These are phyloP conservation scores for Microctenopoma lineatum DNA, from an alignment of 2,797 vertebrate genomes.

Conservation along the genomic window DNA sequence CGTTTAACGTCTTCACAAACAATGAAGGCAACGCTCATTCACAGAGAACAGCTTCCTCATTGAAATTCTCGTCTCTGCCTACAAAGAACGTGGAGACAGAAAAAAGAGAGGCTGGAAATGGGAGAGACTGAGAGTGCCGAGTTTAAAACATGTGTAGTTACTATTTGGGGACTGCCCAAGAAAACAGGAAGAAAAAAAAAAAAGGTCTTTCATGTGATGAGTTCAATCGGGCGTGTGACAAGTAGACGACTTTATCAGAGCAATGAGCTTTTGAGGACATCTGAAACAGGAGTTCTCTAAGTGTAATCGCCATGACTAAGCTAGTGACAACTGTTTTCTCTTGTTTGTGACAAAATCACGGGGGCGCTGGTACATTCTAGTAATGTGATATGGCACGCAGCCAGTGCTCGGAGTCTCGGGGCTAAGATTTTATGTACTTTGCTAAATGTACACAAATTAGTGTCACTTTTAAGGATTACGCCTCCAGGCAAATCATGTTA, in stretches of 20 bases:
- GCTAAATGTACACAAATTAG: slow-evolving; percentile 80
- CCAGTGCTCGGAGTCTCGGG: slow-evolving; percentile 62
- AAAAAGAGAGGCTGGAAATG: slow-evolving; percentile 1
- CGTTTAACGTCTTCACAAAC: slow-evolving; percentile 48
- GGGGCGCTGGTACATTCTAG: slow-evolving; percentile 69
- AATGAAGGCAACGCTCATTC: slow-evolving; percentile 50
- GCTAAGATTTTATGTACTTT: slow-evolving; percentile 76
- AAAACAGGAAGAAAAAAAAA: slow-evolving; percentile 27
- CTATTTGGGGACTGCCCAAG: slow-evolving; percentile 39
- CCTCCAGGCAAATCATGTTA: slow-evolving; percentile 65
- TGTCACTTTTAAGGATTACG: slow-evolving; percentile 76
- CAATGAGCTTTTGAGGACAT: slow-evolving; percentile 62
- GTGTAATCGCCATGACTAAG: slow-evolving; percentile 77
- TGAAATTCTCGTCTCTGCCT: slow-evolving; percentile 46
- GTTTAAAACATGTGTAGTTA: slow-evolving; percentile 54
- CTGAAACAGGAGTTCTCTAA: slow-evolving; percentile 65
- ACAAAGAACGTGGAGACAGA: slow-evolving; percentile 21
- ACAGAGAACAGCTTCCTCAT: slow-evolving; percentile 38
- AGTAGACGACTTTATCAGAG: slow-evolving; percentile 61
- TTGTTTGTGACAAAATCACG: slow-evolving; percentile 73
- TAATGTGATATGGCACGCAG: slow-evolving; percentile 72
- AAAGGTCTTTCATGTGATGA: slow-evolving; percentile 52
- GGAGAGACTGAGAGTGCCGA: slow-evolving; percentile 13
- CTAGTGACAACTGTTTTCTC: slow-evolving; percentile 75
- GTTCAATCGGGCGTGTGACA: slow-evolving; percentile 54